Evolutionary conservation across 2,797 vertebrate species (phyloP), one percentile per base, ranked within the genome.

Genomic region (Pangasius sanitwongsei): DNA sequence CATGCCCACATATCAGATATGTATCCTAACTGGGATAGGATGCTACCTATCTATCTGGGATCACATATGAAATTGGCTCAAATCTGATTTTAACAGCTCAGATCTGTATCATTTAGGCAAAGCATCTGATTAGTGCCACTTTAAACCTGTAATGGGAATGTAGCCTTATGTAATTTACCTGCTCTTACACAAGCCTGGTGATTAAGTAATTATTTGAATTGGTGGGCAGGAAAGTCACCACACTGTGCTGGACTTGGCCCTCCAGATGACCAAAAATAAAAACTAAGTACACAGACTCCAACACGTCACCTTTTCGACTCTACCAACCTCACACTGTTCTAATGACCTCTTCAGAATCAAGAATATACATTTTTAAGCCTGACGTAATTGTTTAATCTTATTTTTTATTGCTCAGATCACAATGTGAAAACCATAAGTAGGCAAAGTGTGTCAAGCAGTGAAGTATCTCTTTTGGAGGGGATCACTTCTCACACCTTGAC

Each of bases 321-420:
- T 44, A 23, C 31, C 86, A 86, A 55, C 18, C 13, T 77, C 48
- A 80, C 70, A 87, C 69, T 86, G 13, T 50, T 83, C 23, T 87
- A 87, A 85, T 75, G 87, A 55, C 34, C 50, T 74, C 74, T 72
- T 83, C 77, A 80, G 65, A 25, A 86, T 83, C 41, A 83, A 82
- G 8, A 65, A n/a, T 86, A 65, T 80, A 41, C 67, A 44, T 34
- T 78, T 57, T 72, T 88, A 55, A 82, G 72, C 61, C 61, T 89
- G 78, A 86, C 69, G 48, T 87, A 74, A 95, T 92, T 94, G 94
- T 94, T 93, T 95, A 94, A 95, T 93, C 94, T 92, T 94, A 95
- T 95, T 95, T 96, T 96, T 94, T 97, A 94, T 96, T 94, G 96
- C 97, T 97, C 97, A 97, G 96, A 97, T 98, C 94, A 96, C 94